Evolutionary conservation across 1,140 invertebrate species (phyloP), one percentile per base, ranked within the genome.

Genomic region (Macrobrachium nipponense): DNA sequence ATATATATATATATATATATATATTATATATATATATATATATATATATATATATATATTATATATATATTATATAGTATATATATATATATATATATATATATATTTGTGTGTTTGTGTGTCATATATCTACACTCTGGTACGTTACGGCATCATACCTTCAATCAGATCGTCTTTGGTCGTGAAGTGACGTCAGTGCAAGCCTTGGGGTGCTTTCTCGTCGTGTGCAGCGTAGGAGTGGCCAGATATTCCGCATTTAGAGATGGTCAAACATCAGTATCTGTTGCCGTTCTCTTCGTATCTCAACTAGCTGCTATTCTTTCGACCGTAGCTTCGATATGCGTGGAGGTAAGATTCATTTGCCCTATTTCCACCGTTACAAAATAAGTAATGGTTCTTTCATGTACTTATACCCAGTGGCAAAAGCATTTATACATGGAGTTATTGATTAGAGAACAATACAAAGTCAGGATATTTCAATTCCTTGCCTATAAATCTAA

Each of bases 251-350:
- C 75, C 0, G 61, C 76, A 20, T 20, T 85, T 3, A 12, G 70
- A 8, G 58, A 27, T 11, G 75, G 61, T 15, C 60, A 58, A 23
- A 59, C n/a, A 12, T 14, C 82, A n/a, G 8, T 76, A 43, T 15
- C 62, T 44, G 17, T 66, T 51, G 58, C 44, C n/a, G 75, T 79
- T 5, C 36, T 85, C 43, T 23, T 85, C 44, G 15, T 44, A 43
- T 85, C 82, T 5, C 82, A 85, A 44, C 20, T 61, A 17, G 58
- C 75, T 17, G 82, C 82, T 44, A 12, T 79, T 51, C 51, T 85
- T n/a, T 85, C 82, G 6, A 85, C 82, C 11, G 51, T 23, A 36
- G 82, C 82, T 23, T 85, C 82, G 4, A 51, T 85, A 64, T 75
- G 44, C 11, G 75, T 85, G 20, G 82, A 85, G 82, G 82, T 85